These are phyloP conservation scores for Nerophis ophidion DNA, from an alignment of 2,113 vertebrate species.

Conservation along the genomic window DNA sequence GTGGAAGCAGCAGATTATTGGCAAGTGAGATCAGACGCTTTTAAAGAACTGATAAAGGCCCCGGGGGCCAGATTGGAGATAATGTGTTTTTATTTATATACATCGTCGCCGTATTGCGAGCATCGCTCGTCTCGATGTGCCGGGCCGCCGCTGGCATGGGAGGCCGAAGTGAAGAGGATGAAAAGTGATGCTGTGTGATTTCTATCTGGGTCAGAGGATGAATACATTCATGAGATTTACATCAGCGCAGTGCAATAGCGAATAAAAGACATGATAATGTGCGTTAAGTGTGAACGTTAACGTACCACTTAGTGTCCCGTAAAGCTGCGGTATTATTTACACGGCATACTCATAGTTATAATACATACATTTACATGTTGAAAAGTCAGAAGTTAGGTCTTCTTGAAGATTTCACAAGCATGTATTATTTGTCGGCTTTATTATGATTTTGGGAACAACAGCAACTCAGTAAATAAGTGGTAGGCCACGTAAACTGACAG, in stretches of 20 bases:
- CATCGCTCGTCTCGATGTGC: slow-evolving; percentile 6
- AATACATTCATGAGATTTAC: slow-evolving; percentile 33
- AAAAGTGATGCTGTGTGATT: slow-evolving; percentile 29
- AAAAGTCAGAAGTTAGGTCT: too few species aligned
- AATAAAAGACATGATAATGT: slow-evolving; percentile 7
- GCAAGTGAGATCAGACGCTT: slow-evolving; percentile 35
- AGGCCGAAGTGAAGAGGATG: slow-evolving; percentile 35
- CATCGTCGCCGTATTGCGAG: slow-evolving; percentile 24
- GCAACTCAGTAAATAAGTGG: too few species aligned
- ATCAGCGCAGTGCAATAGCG: slow-evolving; percentile 10
- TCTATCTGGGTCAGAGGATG: slow-evolving; percentile 51
- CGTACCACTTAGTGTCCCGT: neutral
- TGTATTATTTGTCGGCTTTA: too few species aligned
- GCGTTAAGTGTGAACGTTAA: neutral
- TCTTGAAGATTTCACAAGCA: too few species aligned
- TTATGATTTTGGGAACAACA: too few species aligned
- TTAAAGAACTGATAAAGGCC: slow-evolving; percentile 39
- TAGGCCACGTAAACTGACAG: too few species aligned
- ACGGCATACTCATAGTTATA: neutral
- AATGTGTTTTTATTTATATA: slow-evolving; percentile 43
- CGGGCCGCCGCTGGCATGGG: slow-evolving; percentile 5
- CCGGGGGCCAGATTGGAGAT: slow-evolving; percentile 29
- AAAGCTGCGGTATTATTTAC: neutral
- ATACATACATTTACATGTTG: too few species aligned
- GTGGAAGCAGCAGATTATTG: slow-evolving; percentile 37